Evolutionary conservation across 2,888 invertebrate species (phyloP), one percentile per base, ranked within the genome.

Genomic region (Plemyria rubiginata): DNA sequence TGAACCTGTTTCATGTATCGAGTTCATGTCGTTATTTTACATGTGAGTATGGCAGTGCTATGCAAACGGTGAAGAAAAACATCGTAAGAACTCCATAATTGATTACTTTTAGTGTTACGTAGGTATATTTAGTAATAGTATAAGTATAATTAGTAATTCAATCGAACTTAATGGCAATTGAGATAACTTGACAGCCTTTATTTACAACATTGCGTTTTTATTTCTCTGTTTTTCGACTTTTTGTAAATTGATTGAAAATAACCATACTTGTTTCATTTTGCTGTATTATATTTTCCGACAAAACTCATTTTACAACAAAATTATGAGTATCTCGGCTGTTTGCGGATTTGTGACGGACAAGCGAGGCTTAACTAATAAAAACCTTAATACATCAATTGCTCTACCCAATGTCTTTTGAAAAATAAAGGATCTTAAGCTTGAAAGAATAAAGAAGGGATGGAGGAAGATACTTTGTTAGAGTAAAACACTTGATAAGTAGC

Each of bases 1-100:
- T 59, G 50, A 63, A 60, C 60, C 63, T 54, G 43, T 59, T 52
- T 16, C 13, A 45, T 52, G 15, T 43, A 49, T 56, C 28, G 55
- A 55, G 53, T 62, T 43, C 22, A 65, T 65, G 62, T 49, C 62
- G 29, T 28, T 49, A 13, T 28, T 32, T 43, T 55, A 32, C 13
- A 49, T 8, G 67, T 67, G 43, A 67, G 67, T 67, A n/a, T n/a
- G n/a, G n/a, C n/a, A n/a, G n/a, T n/a, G n/a, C n/a, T n/a, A n/a
- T n/a, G n/a, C n/a, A n/a, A 54, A 22, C 22, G 22, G 22, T 22
- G 22, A 3, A 22, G 22, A 3, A 22, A 22, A 22, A 22, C 3
- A 22, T 22, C 22, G 22, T 22, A 22, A 22, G 22, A 3, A 22
- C 22, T 3, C 22, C 3, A 2, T 22, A 22, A 22, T 22, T 3